Percentiles rank a stretch among this genome's conserved stretches.
phyloP scores from a whole-genome alignment of 2,888 invertebrate genomes.

The Lasioglossum calceatum region DNA sequence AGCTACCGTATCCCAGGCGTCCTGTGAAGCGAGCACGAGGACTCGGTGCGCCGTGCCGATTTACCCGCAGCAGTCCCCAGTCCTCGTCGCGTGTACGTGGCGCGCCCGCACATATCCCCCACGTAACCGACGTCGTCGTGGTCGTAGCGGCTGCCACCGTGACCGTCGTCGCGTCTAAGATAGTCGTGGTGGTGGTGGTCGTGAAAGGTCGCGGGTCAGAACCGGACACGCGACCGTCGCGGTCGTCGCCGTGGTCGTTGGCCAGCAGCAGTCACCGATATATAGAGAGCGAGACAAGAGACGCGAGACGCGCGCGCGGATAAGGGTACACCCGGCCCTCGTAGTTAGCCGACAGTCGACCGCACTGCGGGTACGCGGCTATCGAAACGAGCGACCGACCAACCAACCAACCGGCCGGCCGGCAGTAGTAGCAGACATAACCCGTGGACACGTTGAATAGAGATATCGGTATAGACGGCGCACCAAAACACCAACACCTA shows the following conservation, averaged over 20 bases:
- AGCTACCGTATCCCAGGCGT: conserved; percentile 81
- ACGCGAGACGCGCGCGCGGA: conserved; percentile 34
- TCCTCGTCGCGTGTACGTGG: conserved; percentile 75
- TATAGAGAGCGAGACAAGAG: conserved; percentile 31
- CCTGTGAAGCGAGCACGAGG: conserved; percentile 73
- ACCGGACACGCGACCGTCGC: conserved; percentile 42
- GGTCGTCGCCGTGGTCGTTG: conserved; percentile 51
- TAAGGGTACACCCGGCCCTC: conserved; percentile 76
- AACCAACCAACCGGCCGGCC: conserved; percentile 58
- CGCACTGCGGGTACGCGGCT: conserved; percentile 72
- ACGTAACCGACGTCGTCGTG: conserved; percentile 68
- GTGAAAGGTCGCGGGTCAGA: conserved; percentile 29
- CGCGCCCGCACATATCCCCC: conserved; percentile 78
- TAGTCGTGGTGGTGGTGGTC: conserved; percentile 51
- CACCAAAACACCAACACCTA: conserved; percentile 68
- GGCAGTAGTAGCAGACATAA: conserved; percentile 49
- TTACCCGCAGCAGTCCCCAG: conserved; percentile 76
- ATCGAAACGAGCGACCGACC: conserved; percentile 55
- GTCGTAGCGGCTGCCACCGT: conserved; percentile 53
- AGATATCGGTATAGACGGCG: conserved; percentile 62
- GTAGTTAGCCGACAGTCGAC: conserved; percentile 77
- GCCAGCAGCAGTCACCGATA: conserved; percentile 42
- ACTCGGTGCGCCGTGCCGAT: conserved; percentile 74
- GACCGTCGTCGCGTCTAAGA: conserved; percentile 44
- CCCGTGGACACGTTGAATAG: conserved; percentile 50